Evolutionary conservation across 1,140 invertebrate genomes (phyloP).

Genomic region (Drosophila lowei): DNA sequence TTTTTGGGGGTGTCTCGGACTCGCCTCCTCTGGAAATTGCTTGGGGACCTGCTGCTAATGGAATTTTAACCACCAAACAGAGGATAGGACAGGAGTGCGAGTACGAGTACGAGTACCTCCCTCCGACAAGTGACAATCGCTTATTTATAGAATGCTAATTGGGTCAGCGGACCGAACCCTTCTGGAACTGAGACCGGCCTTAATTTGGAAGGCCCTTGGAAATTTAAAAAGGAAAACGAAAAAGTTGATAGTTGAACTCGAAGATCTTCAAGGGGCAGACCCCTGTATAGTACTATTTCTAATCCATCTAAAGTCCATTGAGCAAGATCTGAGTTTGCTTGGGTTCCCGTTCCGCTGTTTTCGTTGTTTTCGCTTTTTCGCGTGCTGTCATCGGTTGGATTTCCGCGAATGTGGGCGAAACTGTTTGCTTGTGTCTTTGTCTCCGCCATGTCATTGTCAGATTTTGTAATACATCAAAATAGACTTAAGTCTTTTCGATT

Average conservation of each 20-base stretch:
- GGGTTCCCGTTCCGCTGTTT: conserved; percentile 8
- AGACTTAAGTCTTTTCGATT: conserved; percentile 32
- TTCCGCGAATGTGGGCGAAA: conserved; percentile 32
- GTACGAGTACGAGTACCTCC: conserved; percentile 2
- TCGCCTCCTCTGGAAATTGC: conserved; percentile 17
- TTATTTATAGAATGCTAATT: conserved; percentile 54
- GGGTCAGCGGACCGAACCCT: conserved; percentile 16
- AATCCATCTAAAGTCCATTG: conserved; percentile 48
- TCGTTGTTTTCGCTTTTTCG: conserved; percentile 28
- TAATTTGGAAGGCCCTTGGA: background rate
- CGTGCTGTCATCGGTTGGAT: conserved; percentile 37
- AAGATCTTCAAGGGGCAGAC: conserved; percentile 15
- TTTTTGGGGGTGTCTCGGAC: conserved; percentile 17
- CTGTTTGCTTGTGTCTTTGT: conserved; percentile 22
- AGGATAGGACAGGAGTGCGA: no score
- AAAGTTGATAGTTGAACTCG: background rate
- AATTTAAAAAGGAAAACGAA: background rate
- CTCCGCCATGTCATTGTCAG: background rate
- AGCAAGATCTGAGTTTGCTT: conserved; percentile 40
- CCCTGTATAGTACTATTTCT: conserved; percentile 33
- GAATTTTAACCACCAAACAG: conserved; percentile 20
- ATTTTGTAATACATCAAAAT: conserved; percentile 48
- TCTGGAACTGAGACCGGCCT: no score
- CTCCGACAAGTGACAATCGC: conserved; percentile 32
- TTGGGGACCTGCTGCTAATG: conserved; percentile 39